These are phyloP conservation scores for Clytia hemisphaerica DNA, from an alignment of 30 jellyfish, hydroid and myxozoan species.

Conservation along the genomic window DNA sequence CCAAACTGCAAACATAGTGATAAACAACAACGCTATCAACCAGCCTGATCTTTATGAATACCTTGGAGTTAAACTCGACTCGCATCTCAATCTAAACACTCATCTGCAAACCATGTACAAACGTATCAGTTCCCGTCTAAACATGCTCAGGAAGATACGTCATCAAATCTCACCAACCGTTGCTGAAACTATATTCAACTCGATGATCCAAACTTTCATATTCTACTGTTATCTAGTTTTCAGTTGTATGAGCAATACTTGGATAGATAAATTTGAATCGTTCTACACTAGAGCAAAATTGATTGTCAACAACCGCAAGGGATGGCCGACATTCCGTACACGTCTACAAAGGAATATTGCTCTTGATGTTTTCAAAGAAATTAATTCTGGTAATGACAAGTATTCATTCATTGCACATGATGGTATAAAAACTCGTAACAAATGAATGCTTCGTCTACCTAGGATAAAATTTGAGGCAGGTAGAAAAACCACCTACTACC, in stretches of 20 bases:
- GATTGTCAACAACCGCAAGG: no score
- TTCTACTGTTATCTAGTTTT: conserved; percentile 45
- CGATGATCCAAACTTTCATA: conserved; percentile 48
- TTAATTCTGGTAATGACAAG: no score
- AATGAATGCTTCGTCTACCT: no score
- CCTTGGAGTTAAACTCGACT: conserved; percentile 52
- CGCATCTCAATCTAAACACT: conserved; percentile 44
- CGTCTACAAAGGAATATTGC: no score
- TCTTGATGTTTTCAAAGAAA: no score
- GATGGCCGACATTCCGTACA: no score
- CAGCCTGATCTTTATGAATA: conserved; percentile 35
- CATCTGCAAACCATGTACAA: conserved; percentile 28
- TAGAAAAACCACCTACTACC: no score
- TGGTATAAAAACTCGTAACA: no score
- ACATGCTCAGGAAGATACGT: conserved; percentile 15
- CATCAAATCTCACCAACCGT: conserved; percentile 26
- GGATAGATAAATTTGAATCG: conserved; percentile 40
- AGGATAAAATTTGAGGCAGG: no score
- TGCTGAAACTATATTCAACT: conserved; percentile 21
- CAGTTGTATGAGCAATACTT: not conserved
- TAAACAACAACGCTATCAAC: conserved; percentile 9
- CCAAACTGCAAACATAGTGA: conserved; percentile 23
- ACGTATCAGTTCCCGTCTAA: conserved; percentile 27
- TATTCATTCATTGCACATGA: no score
- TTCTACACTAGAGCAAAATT: conserved; percentile 52